Evolutionary conservation across 2,113 vertebrate genomes (phyloP), one percentile per base, ranked within the genome.

Genomic region (Gulo gulo): DNA sequence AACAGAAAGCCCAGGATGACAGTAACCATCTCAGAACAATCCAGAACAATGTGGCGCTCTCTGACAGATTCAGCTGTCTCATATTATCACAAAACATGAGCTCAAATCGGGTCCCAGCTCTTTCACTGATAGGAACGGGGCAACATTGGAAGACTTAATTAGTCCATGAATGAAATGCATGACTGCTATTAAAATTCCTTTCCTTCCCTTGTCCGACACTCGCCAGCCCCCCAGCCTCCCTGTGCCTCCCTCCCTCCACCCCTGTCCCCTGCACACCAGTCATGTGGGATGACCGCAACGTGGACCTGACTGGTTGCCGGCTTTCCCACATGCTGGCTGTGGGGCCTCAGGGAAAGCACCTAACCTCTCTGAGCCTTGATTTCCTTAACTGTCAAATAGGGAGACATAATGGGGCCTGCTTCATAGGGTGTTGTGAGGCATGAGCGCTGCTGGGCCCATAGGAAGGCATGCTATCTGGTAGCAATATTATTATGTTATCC

Each of bases 51-150:
- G 74, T 83, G 59, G 45, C 50, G 15, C 18, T 95, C 87, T 80
- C 61, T 71, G 76, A 97, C 83, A 83, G 88, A 95, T 55, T 92
- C 85, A 74, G 36, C 89, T 47, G 86, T 73, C 65, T 78, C 55
- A n/a, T 79, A 91, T 90, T 93, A 36, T 74, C 78, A 36, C 34
- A 91, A 94, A 86, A 45, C 59, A 80, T 1, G 80, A 69, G 74
- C 85, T 85, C 26, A 10, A 7, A 23, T 94, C 26, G 34, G 61
- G 39, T 31, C 59, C 78, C 50, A 36, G 4, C n/a, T 52, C 12
- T 57, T 52, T 18, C 45, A 39, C 0, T 31, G 63, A 12, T 36
- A 20, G 2, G 52, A n/a, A 31, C 36, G 4, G 39, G 39, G 31
- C 57, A 14, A 7, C 59, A 76, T 61, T 34, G 73, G 73, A 50